A percentile compares a stretch with the other conserved stretches of the same genome.
Evolutionary conservation across 2,113 vertebrate genomes (phyloP).

Genomic region (Pica pica): DNA sequence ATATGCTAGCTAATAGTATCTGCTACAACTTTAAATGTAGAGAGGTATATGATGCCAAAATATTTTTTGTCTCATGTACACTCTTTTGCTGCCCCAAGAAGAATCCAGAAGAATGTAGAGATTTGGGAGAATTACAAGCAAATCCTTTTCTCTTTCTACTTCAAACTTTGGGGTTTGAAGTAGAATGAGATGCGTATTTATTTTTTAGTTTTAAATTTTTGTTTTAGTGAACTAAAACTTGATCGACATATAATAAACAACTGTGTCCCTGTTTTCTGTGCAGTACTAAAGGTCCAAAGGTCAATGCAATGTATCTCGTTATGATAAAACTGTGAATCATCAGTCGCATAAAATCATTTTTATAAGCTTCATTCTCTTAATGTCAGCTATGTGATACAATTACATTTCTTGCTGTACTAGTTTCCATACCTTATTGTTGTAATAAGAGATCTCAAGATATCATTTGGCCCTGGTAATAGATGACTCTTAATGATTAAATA

Average conservation of each 20-base stretch:
- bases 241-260: not conserved
- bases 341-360: not conserved
- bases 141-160: not conserved
- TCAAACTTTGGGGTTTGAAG: not conserved
- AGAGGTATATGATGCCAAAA: not conserved
- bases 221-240: not conserved
- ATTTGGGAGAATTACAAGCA: not conserved
- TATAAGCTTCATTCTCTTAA: not conserved
- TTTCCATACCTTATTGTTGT: not conserved
- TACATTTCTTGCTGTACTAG: not conserved
- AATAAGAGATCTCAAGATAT: not conserved
- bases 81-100: not conserved
- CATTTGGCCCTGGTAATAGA: not conserved
- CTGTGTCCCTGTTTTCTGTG: not conserved
- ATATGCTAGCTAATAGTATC: not conserved
- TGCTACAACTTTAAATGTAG: not conserved
- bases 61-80: not conserved
- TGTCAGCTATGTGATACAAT: not conserved
- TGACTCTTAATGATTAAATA: not conserved
- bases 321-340: not conserved
- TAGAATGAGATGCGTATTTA: not conserved
- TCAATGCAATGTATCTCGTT: not conserved
- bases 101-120: not conserved
- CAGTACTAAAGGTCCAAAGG: not conserved
- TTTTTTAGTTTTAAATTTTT: not conserved